These are phyloP conservation scores for Parus major DNA, from an alignment of 2,113 vertebrate species.

Conservation along the genomic window DNA sequence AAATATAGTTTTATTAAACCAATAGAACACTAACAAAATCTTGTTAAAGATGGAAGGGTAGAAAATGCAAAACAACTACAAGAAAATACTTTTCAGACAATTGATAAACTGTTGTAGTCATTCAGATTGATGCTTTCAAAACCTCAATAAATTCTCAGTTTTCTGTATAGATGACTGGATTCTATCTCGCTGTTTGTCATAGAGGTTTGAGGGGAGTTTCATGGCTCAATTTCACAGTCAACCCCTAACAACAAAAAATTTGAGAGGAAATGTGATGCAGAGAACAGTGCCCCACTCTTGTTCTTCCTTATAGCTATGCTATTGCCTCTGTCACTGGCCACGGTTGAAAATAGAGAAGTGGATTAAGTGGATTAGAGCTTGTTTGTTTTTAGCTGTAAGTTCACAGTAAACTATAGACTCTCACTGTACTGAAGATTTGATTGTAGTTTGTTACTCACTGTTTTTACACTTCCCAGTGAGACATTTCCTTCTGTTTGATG, in stretches of 20 bases:
- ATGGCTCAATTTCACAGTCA: background rate
- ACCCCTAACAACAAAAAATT: background rate
- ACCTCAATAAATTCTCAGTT: background rate
- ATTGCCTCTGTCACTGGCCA: background rate
- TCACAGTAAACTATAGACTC: background rate
- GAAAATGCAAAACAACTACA: background rate
- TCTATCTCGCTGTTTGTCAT: background rate
- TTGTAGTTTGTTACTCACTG: background rate
- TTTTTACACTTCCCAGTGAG: background rate
- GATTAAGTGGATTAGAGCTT: background rate
- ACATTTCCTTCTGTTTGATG: background rate
- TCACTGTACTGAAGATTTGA: background rate
- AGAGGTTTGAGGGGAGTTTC: background rate
- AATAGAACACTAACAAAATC: background rate
- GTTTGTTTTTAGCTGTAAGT: background rate
- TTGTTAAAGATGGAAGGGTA: background rate
- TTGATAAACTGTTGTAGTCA: background rate
- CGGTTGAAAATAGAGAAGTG: accelerated
- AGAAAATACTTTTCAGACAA: background rate
- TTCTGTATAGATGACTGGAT: background rate
- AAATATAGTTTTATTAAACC: background rate
- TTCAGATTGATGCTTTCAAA: background rate
- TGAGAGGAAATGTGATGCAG: background rate
- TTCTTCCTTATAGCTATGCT: background rate
- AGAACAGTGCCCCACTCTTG: background rate